A percentile compares a stretch with the other conserved stretches of the same genome.
Conservation (phyloP, 2,797 vertebrate genomes). For the Ara ararauna region DNA sequence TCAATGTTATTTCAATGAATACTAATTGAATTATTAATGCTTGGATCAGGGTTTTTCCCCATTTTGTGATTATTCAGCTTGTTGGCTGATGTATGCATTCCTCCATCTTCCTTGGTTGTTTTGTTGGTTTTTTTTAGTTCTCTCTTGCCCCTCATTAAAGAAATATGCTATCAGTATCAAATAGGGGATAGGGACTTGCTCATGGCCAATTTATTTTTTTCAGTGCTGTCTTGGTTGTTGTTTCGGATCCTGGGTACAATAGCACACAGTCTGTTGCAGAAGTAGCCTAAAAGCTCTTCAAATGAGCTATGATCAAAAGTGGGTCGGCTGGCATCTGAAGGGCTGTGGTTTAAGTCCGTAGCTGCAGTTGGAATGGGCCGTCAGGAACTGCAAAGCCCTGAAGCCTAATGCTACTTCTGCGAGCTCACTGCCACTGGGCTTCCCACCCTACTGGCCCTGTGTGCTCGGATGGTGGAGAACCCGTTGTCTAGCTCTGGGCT, state of each 20-base stretch:
- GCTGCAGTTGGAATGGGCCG: background rate
- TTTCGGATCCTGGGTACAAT: constrained; percentile 51
- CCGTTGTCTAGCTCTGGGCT: background rate
- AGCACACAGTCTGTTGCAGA: constrained; percentile 21
- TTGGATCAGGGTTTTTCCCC: constrained; percentile 69
- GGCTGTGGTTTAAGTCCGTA: rapidly evolving
- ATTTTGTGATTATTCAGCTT: constrained; percentile 76
- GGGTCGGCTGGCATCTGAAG: rapidly evolving
- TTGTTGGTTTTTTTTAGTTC: constrained; percentile 14
- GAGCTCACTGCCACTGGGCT: background rate
- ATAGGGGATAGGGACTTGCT: constrained; percentile 53
- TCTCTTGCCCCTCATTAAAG: constrained; percentile 54
- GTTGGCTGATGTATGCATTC: constrained; percentile 71
- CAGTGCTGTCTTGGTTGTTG: constrained; percentile 38
- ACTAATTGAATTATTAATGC: constrained; percentile 77
- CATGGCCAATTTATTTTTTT: constrained; percentile 61
- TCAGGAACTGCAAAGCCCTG: background rate
- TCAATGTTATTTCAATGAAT: constrained; percentile 76
- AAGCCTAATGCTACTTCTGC: background rate
- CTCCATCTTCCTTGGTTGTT: constrained; percentile 70
- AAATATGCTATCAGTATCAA: constrained; percentile 53
- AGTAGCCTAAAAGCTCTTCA: background rate
- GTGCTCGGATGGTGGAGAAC: background rate
- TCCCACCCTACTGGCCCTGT: background rate
- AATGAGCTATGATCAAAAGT: background rate